phyloP scores from a whole-genome alignment of 2,888 invertebrate species.

The Selenia dentaria region DNA sequence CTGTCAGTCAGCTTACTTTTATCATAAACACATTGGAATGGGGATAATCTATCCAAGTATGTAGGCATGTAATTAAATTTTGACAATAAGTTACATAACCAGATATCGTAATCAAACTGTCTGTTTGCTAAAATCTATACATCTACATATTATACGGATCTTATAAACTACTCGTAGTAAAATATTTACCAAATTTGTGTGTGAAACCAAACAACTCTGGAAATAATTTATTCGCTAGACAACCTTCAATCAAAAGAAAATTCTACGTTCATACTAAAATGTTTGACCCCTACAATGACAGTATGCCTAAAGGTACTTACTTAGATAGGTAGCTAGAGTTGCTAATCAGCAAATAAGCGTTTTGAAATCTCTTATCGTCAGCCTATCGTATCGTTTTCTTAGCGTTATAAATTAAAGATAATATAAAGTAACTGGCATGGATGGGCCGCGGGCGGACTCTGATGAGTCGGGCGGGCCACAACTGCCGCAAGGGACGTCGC shows the following conservation, averaged over 20 bases:
- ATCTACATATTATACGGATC: no score
- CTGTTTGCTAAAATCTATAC: no score
- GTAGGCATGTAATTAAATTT: no score
- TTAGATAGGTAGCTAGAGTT: no score
- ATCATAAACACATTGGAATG: no score
- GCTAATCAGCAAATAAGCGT: slow-evolving; percentile 3
- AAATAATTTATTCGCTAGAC: not conserved
- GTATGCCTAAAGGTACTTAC: no score
- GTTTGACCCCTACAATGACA: slow-evolving; percentile 6
- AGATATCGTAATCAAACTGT: no score
- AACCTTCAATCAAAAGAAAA: slow-evolving; percentile 4
- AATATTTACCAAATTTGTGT: not conserved
- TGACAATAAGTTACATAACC: no score
- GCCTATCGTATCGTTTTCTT: not conserved
- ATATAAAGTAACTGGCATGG: not conserved
- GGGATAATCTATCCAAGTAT: no score
- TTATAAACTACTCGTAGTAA: not conserved
- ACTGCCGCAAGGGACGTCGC: slow-evolving; percentile 12
- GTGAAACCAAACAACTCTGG: not conserved
- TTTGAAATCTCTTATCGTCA: no score
- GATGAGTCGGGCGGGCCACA: slow-evolving; percentile 2
- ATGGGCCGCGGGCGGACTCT: not conserved
- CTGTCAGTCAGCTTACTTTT: no score
- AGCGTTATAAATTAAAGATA: slow-evolving; percentile 18
- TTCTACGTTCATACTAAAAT: not conserved